Evolutionary conservation across 2,888 invertebrate species (phyloP).

Genomic region (Ochropleura plecta): DNA sequence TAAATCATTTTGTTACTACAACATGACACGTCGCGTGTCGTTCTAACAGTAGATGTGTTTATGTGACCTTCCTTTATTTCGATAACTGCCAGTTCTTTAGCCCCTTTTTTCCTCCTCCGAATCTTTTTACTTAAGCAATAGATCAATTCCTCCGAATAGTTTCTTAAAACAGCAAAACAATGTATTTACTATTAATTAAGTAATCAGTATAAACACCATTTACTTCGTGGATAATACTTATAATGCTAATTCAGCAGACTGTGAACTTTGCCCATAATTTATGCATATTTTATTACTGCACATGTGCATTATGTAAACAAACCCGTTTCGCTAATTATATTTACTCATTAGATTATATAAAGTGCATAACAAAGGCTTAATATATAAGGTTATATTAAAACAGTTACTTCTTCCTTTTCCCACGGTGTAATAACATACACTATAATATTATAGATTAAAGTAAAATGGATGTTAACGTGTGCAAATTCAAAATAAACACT

Average conservation of each 20-base stretch:
- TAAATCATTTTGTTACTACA: constrained; percentile 25
- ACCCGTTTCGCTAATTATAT: constrained; percentile 58
- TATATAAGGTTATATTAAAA: constrained; percentile 18
- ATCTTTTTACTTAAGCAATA: not conserved
- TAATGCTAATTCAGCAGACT: constrained; percentile 51
- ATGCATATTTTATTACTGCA: constrained; percentile 58
- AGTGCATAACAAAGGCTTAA: constrained; percentile 47
- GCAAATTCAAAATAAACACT: constrained; percentile 47
- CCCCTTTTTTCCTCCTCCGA: not conserved
- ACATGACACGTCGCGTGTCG: constrained; percentile 19
- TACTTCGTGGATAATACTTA: constrained; percentile 20
- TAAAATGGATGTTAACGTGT: constrained; percentile 25
- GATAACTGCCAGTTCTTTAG: constrained; percentile 16
- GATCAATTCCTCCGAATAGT: not conserved
- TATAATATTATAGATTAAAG: constrained; percentile 18
- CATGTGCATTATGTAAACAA: constrained; percentile 60
- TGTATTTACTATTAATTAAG: constrained; percentile 22
- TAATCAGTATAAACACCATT: constrained; percentile 35
- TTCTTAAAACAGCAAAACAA: constrained; percentile 1
- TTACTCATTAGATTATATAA: constrained; percentile 58
- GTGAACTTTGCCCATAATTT: constrained; percentile 48
- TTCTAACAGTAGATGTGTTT: constrained; percentile 11
- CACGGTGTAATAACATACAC: constrained; percentile 28
- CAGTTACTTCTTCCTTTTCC: constrained; percentile 36
- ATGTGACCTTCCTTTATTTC: constrained; percentile 4